Evolutionary conservation across 2,888 invertebrate genomes (phyloP), one percentile per base, ranked within the genome.

Genomic region (Leucophenga montana): DNA sequence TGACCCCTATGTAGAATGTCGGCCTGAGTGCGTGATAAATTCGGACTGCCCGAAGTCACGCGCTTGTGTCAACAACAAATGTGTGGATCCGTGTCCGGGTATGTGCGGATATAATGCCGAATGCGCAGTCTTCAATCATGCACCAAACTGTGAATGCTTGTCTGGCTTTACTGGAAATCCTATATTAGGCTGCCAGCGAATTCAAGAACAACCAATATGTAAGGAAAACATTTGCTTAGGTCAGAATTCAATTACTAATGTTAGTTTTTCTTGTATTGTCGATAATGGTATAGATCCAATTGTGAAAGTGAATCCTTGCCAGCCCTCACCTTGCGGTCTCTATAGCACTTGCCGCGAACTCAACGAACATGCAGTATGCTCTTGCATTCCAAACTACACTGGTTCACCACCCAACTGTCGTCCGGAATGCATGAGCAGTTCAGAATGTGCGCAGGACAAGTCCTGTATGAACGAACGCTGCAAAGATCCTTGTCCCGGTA

Each of bases 381-480:
- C 95, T 70, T 96, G 95, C 83, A 92, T 93, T 85, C 90, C 92
- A 79, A 92, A 93, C 87, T 95, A 94, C 87, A 92, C 93, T 79
- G 96, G 96, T 56, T 92, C 93, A 70, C 95, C 95, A 67, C 94
- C 94, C 16, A 91, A 92, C 79, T 95, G 94, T 87, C 91, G 93
- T 66, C 95, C 95, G 16, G 95, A 95, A 90, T 96, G 95, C 86
- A 92, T 94, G 87, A 92, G 94, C 73, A 95, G 94, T 88, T 92
- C 94, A 61, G 95, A 96, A 85, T 96, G 96, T 88, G 89, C 93
- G 78, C 93, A 93, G 83, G 94, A 95, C 84, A 93, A 91, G 86
- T 94, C 95, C 64, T 97, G 97, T 85, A 91, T 94, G 66, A 92
- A 93, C 86, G 93, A 94, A 84, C 94, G 92, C 88, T 96, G 96